Base-by-base conservation (phyloP, 1,140 invertebrate genomes). In the Teleopsis dalmanni region DNA sequence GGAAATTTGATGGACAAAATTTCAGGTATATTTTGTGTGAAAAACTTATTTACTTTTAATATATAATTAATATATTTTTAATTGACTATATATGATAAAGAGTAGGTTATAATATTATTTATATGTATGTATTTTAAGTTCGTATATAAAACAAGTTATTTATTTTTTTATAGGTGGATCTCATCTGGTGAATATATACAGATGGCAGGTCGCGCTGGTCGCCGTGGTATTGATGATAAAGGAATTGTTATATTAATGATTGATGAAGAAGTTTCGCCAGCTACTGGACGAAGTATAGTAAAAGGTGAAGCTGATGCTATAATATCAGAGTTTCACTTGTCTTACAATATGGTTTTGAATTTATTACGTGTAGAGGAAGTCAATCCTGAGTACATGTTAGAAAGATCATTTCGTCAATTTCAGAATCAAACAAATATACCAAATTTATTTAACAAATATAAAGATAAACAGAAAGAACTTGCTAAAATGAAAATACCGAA, bases 301-400 rank as follows among this genome's bases (percentile, higher is more conserved):
- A 91, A 95, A 73, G 95, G 96, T 33, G 81, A 83, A 62, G 83
- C 95, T 0, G 96, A 99, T 76, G 87, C 94, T 0, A 87, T 99
- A 23, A 98, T 99, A 72, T 98, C 94, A 2, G 95, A 96, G 1
- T 99, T 99, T 73, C 95, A 98, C 74, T 76, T 99, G 37, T 99
- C 96, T 0, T 99, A 99, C 68, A 99, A 99, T 68, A 99, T 99
- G 97, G 93, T 99, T 9, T 73, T 99, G 8, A 99, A 99, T 79
- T 75, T 99, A 51, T 72, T 99, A 29, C 72, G 85, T 65, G 97
- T 99, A 6, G 96, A 99, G 74, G 96, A 98, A 75, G 98, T 99
- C 48, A 99, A 99, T 78, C 96, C 97, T 0, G 95, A 99, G 71
- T 99, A 96, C 58, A 98, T 99, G 92, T 75, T 99, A 58, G 94